These are phyloP conservation scores for Bugula neritina DNA, from an alignment of 2,888 invertebrate species.

Conservation along the genomic window DNA sequence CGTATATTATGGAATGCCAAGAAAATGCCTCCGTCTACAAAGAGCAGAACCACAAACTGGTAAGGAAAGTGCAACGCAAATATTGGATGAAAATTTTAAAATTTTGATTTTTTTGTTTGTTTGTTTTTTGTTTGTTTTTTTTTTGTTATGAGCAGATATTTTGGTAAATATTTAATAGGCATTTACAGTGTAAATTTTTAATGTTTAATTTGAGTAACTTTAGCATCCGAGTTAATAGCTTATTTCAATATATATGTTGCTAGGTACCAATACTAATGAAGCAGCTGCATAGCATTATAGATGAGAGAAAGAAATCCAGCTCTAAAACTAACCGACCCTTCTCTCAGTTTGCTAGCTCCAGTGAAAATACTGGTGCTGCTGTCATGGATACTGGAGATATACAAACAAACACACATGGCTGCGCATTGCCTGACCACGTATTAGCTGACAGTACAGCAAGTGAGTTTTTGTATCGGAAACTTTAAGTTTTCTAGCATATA, in stretches of 20 bases:
- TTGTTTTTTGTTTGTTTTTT: too few species aligned
- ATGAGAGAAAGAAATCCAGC: neutral
- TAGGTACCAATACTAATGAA: constrained; percentile 16
- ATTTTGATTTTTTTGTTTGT: too few species aligned
- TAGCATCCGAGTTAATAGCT: too few species aligned
- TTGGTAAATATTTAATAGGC: too few species aligned
- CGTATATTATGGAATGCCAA: constrained; percentile 92
- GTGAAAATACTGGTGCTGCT: neutral
- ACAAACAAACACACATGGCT: neutral
- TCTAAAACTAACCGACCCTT: neutral
- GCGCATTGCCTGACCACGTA: neutral
- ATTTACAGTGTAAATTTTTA: too few species aligned
- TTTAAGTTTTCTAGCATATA: too few species aligned
- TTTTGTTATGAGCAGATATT: too few species aligned
- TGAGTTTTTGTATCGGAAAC: neutral
- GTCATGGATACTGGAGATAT: neutral
- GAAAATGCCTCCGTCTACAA: constrained; percentile 87
- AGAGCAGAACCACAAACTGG: constrained; percentile 76
- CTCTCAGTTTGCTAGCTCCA: constrained; percentile 25
- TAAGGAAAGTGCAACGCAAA: too few species aligned
- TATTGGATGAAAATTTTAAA: too few species aligned
- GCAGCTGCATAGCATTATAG: neutral
- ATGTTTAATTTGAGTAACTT: too few species aligned
- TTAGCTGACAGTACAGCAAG: neutral
- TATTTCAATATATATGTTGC: too few species aligned